Percentiles rank a stretch among this genome's conserved stretches.
Evolutionary conservation across 2,888 invertebrate species (phyloP).

Genomic region (Xiphydria camelus): DNA sequence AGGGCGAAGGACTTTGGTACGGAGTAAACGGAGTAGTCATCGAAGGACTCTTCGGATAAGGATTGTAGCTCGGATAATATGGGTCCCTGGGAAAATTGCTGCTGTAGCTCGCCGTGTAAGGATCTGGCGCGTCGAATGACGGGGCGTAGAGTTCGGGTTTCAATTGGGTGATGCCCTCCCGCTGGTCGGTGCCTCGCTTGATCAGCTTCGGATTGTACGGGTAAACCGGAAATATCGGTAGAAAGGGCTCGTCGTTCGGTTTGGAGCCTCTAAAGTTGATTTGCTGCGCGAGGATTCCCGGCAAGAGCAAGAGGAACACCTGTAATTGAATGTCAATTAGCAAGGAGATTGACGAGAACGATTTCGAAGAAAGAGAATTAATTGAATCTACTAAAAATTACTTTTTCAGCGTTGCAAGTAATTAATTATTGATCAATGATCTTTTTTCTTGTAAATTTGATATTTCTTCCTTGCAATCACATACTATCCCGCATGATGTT

Average conservation of each 20-base stretch:
- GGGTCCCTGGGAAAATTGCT: constrained; percentile 38
- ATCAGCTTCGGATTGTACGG: constrained; percentile 51
- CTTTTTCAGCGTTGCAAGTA: too few species aligned
- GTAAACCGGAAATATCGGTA: constrained; percentile 50
- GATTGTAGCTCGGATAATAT: constrained; percentile 38
- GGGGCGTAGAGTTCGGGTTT: constrained; percentile 45
- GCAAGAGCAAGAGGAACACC: constrained; percentile 41
- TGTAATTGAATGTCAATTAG: too few species aligned
- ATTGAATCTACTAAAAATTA: too few species aligned
- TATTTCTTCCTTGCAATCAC: too few species aligned
- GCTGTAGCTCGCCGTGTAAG: constrained; percentile 36
- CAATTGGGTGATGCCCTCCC: constrained; percentile 27
- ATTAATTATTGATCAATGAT: too few species aligned
- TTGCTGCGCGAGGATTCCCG: constrained; percentile 38
- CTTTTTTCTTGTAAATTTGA: too few species aligned
- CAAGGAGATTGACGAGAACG: too few species aligned
- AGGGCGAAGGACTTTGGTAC: background rate
- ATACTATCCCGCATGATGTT: too few species aligned
- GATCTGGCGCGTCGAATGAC: constrained; percentile 43
- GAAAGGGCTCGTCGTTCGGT: constrained; percentile 50
- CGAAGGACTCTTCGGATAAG: constrained; percentile 31
- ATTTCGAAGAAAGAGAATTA: too few species aligned
- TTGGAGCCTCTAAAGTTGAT: constrained; percentile 31
- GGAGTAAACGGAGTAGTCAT: constrained; percentile 1
- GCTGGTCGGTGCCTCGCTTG: constrained; percentile 44